Evolutionary conservation across 2,888 invertebrate genomes (phyloP).

Genomic region (Cabera pusaria): DNA sequence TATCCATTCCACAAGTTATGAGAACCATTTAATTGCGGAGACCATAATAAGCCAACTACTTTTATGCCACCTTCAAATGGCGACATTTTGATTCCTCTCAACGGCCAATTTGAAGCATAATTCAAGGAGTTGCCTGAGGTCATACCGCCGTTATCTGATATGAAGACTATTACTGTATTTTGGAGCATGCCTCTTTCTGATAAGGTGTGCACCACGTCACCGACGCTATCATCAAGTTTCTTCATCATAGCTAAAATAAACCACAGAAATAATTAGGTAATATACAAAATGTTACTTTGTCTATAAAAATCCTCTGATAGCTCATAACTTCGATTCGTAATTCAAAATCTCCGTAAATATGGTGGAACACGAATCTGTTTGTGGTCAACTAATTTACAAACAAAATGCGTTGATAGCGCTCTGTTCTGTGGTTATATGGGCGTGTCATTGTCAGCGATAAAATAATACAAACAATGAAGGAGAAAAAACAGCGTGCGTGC

Average conservation of each 20-base stretch:
- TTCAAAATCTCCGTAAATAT: constrained; percentile 16
- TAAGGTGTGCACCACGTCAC: constrained; percentile 88
- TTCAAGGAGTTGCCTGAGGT: constrained; percentile 88
- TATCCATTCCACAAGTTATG: constrained; percentile 79
- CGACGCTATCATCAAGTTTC: constrained; percentile 93
- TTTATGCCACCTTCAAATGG: constrained; percentile 94
- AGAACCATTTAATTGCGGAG: constrained; percentile 44
- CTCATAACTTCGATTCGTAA: no score
- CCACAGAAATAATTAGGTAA: constrained; percentile 1
- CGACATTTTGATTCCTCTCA: constrained; percentile 89
- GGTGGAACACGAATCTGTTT: constrained; percentile 20
- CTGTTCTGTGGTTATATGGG: constrained; percentile 1
- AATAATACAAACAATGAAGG: constrained; percentile 4
- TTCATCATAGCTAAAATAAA: constrained; percentile 89
- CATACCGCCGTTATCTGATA: constrained; percentile 95
- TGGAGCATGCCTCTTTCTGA: constrained; percentile 86
- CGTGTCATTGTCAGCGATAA: constrained; percentile 12
- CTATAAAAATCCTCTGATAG: no score
- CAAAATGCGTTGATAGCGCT: constrained; percentile 6
- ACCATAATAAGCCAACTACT: constrained; percentile 89
- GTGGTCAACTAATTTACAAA: constrained; percentile 31
- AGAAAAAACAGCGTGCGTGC: no score
- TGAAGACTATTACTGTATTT: constrained; percentile 92
- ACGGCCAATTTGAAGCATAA: constrained; percentile 91
- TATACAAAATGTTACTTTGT: no score